Base-by-base conservation (phyloP, 2,113 vertebrate genomes). In the Ciconia boyciana region DNA sequence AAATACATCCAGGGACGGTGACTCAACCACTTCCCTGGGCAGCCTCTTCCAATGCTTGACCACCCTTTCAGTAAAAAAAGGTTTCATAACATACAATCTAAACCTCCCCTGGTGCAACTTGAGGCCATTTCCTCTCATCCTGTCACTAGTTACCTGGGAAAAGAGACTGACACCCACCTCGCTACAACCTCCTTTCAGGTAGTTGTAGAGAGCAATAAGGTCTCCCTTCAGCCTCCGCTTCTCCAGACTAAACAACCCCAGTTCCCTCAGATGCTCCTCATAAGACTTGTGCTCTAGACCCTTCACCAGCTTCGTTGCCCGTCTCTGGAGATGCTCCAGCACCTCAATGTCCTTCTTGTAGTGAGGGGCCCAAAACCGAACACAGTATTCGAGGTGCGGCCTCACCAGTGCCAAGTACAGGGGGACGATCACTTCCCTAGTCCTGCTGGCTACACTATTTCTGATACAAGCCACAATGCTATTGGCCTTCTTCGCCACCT, bases 301-400 rank as follows among this genome's bases (percentile, higher is more conserved):
- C 17, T 43, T 70, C 34, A 61, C 4, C 21, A 43, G 5, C 5
- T 46, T 46, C 9, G 0, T 1, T 52, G 41, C 9, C 5, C 10
- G 81, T 69, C n/a, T 74, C 12, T 51, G 32, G 32, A 78, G 3
- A 2, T 0, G 0, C 16, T 85, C 19, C 54, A 70, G 29, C 11
- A 74, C 9, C 6, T 43, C n/a, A 28, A 8, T 2, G 3, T 20
- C n/a, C 12, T 43, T 71, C 3, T 0, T 51, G 28, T 18, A 66
- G 4, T 25, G 13, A 84, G 13, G 4, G 8, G 6, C 11, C 9
- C 29, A 55, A 55, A 91, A 36, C 11, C 36, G 31, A 55, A n/a
- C 24, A 54, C 10, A 64, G 14, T 13, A 31, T 9, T 55, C 0
- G 0, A 77, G 8, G 8, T 36, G 8, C 1, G 0, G 20, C 18